phyloP scores from a whole-genome alignment of 1,140 invertebrate species.

The Drosophila pachea region DNA sequence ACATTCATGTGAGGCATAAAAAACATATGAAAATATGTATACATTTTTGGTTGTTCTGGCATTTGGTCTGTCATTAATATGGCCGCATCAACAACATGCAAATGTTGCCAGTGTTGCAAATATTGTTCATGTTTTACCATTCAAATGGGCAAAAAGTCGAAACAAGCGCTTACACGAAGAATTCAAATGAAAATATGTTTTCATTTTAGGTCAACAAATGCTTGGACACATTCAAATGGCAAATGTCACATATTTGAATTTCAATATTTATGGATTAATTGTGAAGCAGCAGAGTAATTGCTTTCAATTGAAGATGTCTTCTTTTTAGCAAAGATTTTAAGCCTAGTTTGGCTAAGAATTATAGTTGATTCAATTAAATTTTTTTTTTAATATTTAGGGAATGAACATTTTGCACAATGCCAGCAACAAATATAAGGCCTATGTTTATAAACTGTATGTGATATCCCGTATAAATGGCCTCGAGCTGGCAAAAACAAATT shows the following conservation, averaged over 20 bases:
- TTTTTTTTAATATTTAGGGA: no score
- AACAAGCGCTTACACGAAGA: background rate
- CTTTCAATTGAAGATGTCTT: no score
- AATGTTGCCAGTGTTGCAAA: conserved; percentile 15
- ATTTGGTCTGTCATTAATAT: conserved; percentile 28
- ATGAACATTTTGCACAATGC: no score
- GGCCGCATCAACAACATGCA: conserved; percentile 3
- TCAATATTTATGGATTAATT: no score
- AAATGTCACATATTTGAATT: no score
- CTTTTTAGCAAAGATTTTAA: no score
- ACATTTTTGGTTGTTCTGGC: conserved; percentile 40
- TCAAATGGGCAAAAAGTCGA: conserved; percentile 7
- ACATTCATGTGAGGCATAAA: background rate
- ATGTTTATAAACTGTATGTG: no score
- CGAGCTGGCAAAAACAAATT: conserved; percentile 22
- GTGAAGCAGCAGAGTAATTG: no score
- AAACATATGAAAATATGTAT: conserved; percentile 57
- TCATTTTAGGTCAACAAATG: conserved; percentile 4
- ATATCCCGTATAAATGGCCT: conserved; percentile 1
- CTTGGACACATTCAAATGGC: background rate
- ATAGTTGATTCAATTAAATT: no score
- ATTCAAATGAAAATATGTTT: conserved; percentile 15
- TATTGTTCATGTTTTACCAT: conserved; percentile 18
- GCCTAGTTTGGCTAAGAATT: no score
- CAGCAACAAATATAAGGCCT: background rate